Base-by-base conservation (phyloP, 2,888 invertebrate species). In the Leptopilina syphax region DNA sequence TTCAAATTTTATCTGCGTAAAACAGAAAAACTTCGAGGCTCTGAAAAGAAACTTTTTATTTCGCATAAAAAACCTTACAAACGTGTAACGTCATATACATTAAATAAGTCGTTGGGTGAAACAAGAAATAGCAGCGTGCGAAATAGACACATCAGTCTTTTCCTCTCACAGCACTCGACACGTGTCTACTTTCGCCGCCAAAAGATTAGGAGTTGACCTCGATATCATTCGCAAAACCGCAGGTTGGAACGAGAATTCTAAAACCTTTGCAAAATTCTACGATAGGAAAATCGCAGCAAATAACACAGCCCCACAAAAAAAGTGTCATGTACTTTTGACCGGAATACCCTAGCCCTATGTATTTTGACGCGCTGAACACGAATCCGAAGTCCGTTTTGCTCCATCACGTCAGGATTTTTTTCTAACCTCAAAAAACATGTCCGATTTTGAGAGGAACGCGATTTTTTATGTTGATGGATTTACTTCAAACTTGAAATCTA, bases 31-130 rank as follows among this genome's bases (percentile, higher is more conserved):
- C 18, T 18, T 18, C 18, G 18, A 18, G 18, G 18, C 18, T 18
- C 18, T 18, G 18, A 18, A 18, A 18, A 18, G 18, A 18, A 18
- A 18, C 18, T 18, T 18, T 57, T 57, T 57, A 57, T 57, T 57
- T 57, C n/a, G 0, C 6, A n/a, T n/a, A 5, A n/a, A 5, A 57
- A 13, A 6, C 13, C 57, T n/a, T 0, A 57, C n/a, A n/a, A 57
- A 13, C 13, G n/a, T n/a, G 6, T 57, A n/a, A 73, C 77, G 4
- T 5, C 63, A 3, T 79, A 81, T 12, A 66, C 81, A 3, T 73
- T 18, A 18, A 18, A 18, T 81, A 9, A 81, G 81, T 24, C 41
- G 78, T n/a, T 81, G 79, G 81, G 79, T 81, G 12, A 81, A 79
- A 66, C 79, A 8, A 1, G 24, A 7, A 47, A 24, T 12, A 77